Base-by-base conservation (phyloP, 1,140 invertebrate genomes). In the Trichonephila clavata region DNA sequence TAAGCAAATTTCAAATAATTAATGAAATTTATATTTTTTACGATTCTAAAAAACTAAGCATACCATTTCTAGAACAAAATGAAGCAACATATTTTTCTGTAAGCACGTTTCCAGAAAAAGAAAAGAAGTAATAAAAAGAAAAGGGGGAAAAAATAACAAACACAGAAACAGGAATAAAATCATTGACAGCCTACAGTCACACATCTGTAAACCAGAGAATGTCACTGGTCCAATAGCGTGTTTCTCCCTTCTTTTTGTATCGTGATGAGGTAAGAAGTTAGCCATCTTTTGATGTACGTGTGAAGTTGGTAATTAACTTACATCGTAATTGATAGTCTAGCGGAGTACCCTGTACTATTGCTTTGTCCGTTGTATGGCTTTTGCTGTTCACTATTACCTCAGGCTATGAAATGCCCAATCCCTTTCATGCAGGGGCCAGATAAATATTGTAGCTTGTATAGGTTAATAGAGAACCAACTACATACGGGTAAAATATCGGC, bases 291-390 rank as follows among this genome's bases (percentile, higher is more conserved):
- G 63, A 65, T 65, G 61, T 77, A 89, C 71, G 87, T 89, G 87
- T 77, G 87, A 89, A 89, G 87, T 89, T 57, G 39, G 87, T 89
- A 89, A 89, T 89, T 89, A 89, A 89, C 87, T 89, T 43, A 39
- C 24, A 65, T n/a, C 63, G 87, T 89, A 89, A 89, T 89, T 89
- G 87, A 89, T 89, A 89, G 87, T 89, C 65, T 89, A 39, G 39
- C 63, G 59, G 24, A 57, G 68, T 57, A 57, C 87, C 43, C 2
- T 13, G 65, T 89, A 39, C 57, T 89, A 32, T 68, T 77, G 87
- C 87, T 5, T 16, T 63, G 61, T 68, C 60, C 65, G 87, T 59
- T 21, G 63, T 50, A n/a, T 89, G 63, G n/a, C 32, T 71, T 71
- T 89, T 13, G 50, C 43, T 84, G 27, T 84, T 59, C 50, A 14